Evolutionary conservation across 2,113 vertebrate genomes (phyloP), one percentile per base, ranked within the genome.

Genomic region (Datnioides undecimradiatus): DNA sequence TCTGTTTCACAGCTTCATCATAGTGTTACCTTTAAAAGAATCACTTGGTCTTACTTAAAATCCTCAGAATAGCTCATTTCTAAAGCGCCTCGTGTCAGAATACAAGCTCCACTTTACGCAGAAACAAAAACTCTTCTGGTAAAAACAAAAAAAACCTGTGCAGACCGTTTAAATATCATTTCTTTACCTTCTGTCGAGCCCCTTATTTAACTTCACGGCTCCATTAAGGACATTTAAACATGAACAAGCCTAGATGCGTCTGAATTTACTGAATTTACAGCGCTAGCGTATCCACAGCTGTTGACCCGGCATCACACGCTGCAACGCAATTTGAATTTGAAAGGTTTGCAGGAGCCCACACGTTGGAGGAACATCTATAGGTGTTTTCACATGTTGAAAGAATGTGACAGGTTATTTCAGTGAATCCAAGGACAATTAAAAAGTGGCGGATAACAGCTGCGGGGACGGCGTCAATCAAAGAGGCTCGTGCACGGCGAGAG

Each of bases 381-480:
- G 31, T 17, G 31, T 73, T n/a, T n/a, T 52, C 38, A 81, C 17
- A 8, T 70, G 68, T 43, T 58, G 33, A 34, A 71, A 29, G 11
- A 73, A 31, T 63, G 66, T 46, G 67, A 68, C 49, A 49, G 16
- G 33, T 58, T 29, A 21, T 45, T 25, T 43, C 25, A 38, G 54
- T 16, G 10, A 14, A 76, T 73, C 65, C 23, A 33, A 25, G 43
- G 63, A 57, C 51, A 60, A 80, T 58, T 58, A 43, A 52, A 73
- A 40, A 67, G n/a, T n/a, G 34, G 27, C 2, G 25, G 34, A 62
- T 27, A 63, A 71, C 64, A 77, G 57, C 74, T 85, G 49, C 66
- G 14, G 34, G 36, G n/a, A 64, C 8, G 10, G 33, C 55, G 81
- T 76, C 80, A 84, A 46, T 84, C 73, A 76, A 69, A 66, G 2